phyloP scores from a whole-genome alignment of 1,140 invertebrate species.

The Zophobas atratus region DNA sequence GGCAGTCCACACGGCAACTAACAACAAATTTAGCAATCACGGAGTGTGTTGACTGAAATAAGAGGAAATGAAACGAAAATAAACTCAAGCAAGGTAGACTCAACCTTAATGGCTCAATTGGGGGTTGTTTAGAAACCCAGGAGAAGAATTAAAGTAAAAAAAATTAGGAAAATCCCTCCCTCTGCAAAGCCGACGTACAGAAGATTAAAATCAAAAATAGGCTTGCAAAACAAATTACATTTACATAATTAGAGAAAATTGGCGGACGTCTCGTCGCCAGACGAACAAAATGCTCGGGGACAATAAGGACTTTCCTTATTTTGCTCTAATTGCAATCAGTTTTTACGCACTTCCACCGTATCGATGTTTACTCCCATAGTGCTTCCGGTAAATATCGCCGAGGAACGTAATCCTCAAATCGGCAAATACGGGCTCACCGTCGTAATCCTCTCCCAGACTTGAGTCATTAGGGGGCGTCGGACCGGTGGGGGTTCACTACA shows the following conservation, averaged over 20 bases:
- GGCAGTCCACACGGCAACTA: background rate
- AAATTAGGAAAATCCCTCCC: slow-evolving; percentile 2
- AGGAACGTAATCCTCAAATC: background rate
- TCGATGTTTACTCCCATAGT: too few relatives aligned
- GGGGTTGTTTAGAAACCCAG: slow-evolving; percentile 16
- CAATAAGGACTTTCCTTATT: too few relatives aligned
- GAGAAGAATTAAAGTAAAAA: slow-evolving; percentile 22
- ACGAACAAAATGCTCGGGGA: too few relatives aligned
- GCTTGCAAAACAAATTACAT: too few relatives aligned
- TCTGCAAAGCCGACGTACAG: too few relatives aligned
- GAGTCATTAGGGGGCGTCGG: slow-evolving; percentile 33
- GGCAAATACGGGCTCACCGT: background rate
- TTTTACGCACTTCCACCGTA: too few relatives aligned
- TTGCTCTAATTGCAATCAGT: too few relatives aligned
- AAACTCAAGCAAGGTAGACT: slow-evolving; percentile 9
- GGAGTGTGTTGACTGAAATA: slow-evolving; percentile 19
- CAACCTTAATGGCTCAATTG: slow-evolving; percentile 26
- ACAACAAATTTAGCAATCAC: slow-evolving; percentile 17
- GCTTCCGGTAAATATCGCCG: background rate
- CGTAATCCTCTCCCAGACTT: slow-evolving; percentile 33
- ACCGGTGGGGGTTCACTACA: slow-evolving; percentile 19
- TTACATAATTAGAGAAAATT: too few relatives aligned
- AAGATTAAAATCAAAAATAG: too few relatives aligned
- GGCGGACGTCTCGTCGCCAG: too few relatives aligned
- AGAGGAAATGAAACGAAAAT: slow-evolving; percentile 25